phyloP scores from a whole-genome alignment of 2,888 invertebrate genomes.

The Cinara cedri region DNA sequence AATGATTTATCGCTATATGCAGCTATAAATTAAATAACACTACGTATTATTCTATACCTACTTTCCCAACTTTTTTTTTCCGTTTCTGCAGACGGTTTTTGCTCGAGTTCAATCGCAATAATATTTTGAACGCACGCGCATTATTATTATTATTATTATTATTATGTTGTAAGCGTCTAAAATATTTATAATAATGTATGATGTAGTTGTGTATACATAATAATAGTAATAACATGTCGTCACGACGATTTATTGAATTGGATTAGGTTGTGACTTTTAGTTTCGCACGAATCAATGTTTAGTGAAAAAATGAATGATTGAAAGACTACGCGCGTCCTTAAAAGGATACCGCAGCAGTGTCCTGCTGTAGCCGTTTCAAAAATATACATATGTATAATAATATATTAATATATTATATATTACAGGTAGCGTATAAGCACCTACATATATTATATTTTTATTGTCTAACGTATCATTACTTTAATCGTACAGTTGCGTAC shows the following conservation, averaged over 20 bases:
- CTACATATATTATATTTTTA: conserved; percentile 3
- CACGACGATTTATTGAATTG: conserved; percentile 24
- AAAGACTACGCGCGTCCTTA: neutral
- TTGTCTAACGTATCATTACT: conserved; percentile 24
- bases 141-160: too few species aligned
- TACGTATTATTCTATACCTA: too few species aligned
- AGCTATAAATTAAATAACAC: too few species aligned
- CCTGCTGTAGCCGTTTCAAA: neutral
- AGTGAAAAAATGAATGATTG: neutral
- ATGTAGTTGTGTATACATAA: neutral
- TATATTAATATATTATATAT: too few species aligned
- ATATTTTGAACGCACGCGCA: too few species aligned
- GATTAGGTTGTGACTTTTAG: conserved; percentile 1
- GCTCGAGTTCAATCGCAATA: too few species aligned
- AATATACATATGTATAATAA: too few species aligned
- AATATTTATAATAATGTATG: too few species aligned
- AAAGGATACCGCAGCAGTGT: conserved; percentile 1
- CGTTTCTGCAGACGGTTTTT: too few species aligned
- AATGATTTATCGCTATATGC: neutral
- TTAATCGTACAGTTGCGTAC: neutral
- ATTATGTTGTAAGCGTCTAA: too few species aligned
- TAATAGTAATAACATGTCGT: neutral
- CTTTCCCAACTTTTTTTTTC: too few species aligned
- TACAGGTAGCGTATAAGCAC: neutral
- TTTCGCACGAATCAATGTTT: conserved; percentile 11